phyloP scores from a whole-genome alignment of 2,888 invertebrate species.

The Pegoplata infirma region DNA sequence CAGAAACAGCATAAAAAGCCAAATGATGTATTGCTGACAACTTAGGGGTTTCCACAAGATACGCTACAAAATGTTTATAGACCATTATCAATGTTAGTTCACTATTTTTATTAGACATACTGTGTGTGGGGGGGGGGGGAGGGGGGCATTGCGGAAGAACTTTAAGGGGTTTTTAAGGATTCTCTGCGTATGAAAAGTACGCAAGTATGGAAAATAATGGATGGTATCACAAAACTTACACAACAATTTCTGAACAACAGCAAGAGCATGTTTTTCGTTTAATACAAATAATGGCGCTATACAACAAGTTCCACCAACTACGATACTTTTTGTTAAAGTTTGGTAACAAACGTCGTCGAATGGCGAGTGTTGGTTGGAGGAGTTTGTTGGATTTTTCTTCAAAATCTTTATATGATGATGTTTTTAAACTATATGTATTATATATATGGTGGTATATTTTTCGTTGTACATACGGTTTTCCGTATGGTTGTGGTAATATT shows the following conservation, averaged over 20 bases:
- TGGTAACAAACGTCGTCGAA: background rate
- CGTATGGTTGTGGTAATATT: constrained; percentile 45
- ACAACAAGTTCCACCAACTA: constrained; percentile 1
- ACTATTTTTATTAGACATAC: background rate
- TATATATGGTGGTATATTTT: too few species aligned
- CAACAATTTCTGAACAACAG: constrained; percentile 53
- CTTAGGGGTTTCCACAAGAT: constrained; percentile 48
- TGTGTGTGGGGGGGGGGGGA: too few species aligned
- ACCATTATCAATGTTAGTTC: constrained; percentile 11
- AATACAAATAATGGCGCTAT: constrained; percentile 3
- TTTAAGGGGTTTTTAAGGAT: background rate
- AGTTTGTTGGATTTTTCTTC: constrained; percentile 24
- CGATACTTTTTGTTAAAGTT: constrained; percentile 1
- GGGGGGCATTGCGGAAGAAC: too few species aligned
- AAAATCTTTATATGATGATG: constrained; percentile 15
- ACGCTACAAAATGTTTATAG: constrained; percentile 41
- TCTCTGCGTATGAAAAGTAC: background rate
- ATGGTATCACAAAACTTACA: constrained; percentile 58
- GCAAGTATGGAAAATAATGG: background rate
- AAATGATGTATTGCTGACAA: constrained; percentile 33
- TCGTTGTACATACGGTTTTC: constrained; percentile 13
- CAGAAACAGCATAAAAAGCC: constrained; percentile 37
- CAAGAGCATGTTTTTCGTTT: constrained; percentile 37
- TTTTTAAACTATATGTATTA: background rate
- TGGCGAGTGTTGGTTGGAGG: background rate